Evolutionary conservation across 1,140 invertebrate genomes (phyloP), one percentile per base, ranked within the genome.

Genomic region (Leptoteleia sp.): DNA sequence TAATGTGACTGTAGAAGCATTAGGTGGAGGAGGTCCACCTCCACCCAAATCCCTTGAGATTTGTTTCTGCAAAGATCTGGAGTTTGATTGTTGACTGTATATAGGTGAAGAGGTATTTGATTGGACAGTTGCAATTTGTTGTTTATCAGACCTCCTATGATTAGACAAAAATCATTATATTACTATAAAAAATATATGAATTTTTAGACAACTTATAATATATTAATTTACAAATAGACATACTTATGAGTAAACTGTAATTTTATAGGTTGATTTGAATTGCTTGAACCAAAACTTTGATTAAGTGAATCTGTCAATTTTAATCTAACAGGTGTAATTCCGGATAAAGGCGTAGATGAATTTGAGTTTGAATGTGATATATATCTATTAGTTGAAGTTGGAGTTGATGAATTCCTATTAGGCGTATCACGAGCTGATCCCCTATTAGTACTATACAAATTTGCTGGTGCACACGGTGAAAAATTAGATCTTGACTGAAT

Each of bases 31-130:
- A 54, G 82, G 64, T 0, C 81, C 83, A 43, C 65, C 40, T 27
- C 80, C 84, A 16, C 81, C 84, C 13, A 84, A 81, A 61, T 90
- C 89, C 65, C 88, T 82, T 0, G 87, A 89, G 17, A 92, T 92
- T 85, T 93, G 93, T 88, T 95, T 95, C 80, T 95, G 93, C 8
- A 95, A 87, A 0, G 93, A 93, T 78, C 90, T 86, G 70, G 83
- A 85, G 17, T 55, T 72, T 12, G 62, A 19, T 27, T 80, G 79
- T 5, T 79, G 79, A 12, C n/a, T 1, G 15, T 68, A 13, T 0
- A 15, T 22, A 7, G 62, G 64, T 6, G 48, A 42, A 7, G 57
- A 65, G 17, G 37, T 37, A 3, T 68, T 82, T 15, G 76, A 40
- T 29, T 82, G 81, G 11, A 72, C 38, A 62, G 61, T 25, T 81